phyloP scores from a whole-genome alignment of 2,888 invertebrate species.

The Sipha maydis region DNA sequence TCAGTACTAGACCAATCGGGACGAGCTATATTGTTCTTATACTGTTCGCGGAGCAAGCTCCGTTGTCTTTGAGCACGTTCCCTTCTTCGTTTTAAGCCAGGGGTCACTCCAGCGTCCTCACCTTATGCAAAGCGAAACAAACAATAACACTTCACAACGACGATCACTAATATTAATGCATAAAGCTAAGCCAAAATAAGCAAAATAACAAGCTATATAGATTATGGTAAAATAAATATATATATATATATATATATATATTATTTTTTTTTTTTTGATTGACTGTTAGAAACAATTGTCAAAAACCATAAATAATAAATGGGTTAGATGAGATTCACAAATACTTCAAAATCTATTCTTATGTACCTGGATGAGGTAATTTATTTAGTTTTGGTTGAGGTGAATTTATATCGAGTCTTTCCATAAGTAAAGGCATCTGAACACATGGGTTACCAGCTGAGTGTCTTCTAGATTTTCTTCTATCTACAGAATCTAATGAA shows the following conservation, averaged over 20 bases:
- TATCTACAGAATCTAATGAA: slow-evolving; percentile 68
- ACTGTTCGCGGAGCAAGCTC: slow-evolving; percentile 84
- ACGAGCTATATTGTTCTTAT: slow-evolving; percentile 70
- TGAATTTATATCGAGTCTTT: slow-evolving; percentile 53
- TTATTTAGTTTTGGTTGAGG: slow-evolving; percentile 45
- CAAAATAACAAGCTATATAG: slow-evolving; percentile 7
- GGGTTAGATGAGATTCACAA: background rate
- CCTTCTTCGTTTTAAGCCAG: slow-evolving; percentile 81
- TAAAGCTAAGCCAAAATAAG: slow-evolving; percentile 31
- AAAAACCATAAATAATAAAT: slow-evolving; percentile 21
- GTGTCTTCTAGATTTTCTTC: slow-evolving; percentile 82
- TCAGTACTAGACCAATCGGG: slow-evolving; percentile 62
- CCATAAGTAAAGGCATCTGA: slow-evolving; percentile 58
- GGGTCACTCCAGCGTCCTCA: slow-evolving; percentile 79
- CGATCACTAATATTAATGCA: slow-evolving; percentile 51
- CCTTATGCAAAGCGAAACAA: slow-evolving; percentile 59
- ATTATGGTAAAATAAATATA: background rate
- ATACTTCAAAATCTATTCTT: slow-evolving; percentile 3
- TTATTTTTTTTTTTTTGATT: background rate
- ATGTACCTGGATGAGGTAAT: slow-evolving; percentile 49
- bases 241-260: no score
- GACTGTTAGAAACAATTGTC: background rate
- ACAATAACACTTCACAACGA: slow-evolving; percentile 46
- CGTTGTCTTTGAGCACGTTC: slow-evolving; percentile 83
- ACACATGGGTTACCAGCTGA: slow-evolving; percentile 72